Evolutionary conservation across 2,888 invertebrate genomes (phyloP).

Genomic region (Drosophila silvestris): DNA sequence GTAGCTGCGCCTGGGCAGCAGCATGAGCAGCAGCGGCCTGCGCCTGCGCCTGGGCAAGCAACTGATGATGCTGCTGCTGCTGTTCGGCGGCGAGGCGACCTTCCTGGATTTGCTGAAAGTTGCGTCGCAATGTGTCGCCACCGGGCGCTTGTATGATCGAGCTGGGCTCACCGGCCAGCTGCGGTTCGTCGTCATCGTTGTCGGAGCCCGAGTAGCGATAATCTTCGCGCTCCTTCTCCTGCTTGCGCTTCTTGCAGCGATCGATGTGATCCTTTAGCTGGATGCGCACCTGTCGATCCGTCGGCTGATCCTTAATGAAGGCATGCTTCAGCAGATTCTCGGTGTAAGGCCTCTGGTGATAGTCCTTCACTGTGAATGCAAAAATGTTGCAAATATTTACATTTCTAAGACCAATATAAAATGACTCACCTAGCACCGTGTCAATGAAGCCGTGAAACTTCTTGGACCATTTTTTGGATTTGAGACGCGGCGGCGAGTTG

Average conservation of each 20-base stretch:
- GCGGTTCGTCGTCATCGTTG: conserved; percentile 97
- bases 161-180: conserved; percentile 96
- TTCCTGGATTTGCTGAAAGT: conserved; percentile 99
- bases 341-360: conserved; percentile 99
- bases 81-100: conserved; percentile 89
- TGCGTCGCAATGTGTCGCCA: conserved; percentile 97
- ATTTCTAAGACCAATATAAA: not conserved
- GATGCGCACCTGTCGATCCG: conserved; percentile 98
- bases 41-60: conserved; percentile 73
- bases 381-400: not conserved
- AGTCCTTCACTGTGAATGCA: conserved; percentile 93
- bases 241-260: conserved; percentile 97
- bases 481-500: conserved; percentile 98
- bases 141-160: conserved; percentile 95
- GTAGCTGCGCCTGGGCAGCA: conserved; percentile 84
- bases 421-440: conserved; percentile 90
- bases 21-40: conserved; percentile 56
- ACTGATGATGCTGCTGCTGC: conserved; percentile 85
- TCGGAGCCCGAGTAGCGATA: conserved; percentile 97
- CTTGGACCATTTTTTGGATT: conserved; percentile 99
- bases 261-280: conserved; percentile 99
- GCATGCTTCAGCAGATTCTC: conserved; percentile 98
- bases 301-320: conserved; percentile 99
- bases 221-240: conserved; percentile 92
- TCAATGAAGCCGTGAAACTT: conserved; percentile 99